These are phyloP conservation scores for Cephalopholis sonnerati DNA, from an alignment of 2,113 vertebrate species.

Conservation along the genomic window DNA sequence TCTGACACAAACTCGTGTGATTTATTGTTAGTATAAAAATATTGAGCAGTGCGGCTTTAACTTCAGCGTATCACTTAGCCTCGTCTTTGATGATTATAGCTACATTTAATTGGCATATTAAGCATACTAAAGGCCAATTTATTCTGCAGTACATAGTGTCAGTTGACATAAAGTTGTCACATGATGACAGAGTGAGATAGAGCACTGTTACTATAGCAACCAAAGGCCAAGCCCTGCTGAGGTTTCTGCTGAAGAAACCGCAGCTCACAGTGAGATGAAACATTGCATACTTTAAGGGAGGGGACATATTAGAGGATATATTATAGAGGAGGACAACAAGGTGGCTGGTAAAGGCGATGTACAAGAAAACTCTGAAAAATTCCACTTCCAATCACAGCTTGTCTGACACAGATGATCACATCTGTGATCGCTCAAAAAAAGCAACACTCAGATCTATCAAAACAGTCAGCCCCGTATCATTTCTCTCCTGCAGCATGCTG, in stretches of 20 bases:
- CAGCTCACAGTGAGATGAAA: background rate
- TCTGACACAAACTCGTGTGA: no score
- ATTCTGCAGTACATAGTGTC: background rate
- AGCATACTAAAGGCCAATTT: background rate
- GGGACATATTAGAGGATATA: no score
- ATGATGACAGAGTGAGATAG: background rate
- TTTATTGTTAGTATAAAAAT: background rate
- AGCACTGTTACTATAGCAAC: conserved; percentile 8
- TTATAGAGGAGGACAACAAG: background rate
- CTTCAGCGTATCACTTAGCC: background rate
- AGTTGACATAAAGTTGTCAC: background rate
- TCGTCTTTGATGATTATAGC: background rate
- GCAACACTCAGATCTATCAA: conserved; percentile 4
- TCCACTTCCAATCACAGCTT: background rate
- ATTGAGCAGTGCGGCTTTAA: conserved; percentile 1
- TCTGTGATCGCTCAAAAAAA: conserved; percentile 1
- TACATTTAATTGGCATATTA: background rate
- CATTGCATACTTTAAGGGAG: background rate
- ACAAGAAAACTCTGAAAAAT: background rate
- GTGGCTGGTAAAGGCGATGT: background rate
- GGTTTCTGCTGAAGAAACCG: background rate
- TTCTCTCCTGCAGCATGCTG: background rate
- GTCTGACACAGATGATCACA: background rate
- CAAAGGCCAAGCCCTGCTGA: background rate
- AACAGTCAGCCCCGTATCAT: conserved; percentile 5